Evolutionary conservation across 2,888 invertebrate species (phyloP), one percentile per base, ranked within the genome.

Genomic region (Apomyelois bistriatella): DNA sequence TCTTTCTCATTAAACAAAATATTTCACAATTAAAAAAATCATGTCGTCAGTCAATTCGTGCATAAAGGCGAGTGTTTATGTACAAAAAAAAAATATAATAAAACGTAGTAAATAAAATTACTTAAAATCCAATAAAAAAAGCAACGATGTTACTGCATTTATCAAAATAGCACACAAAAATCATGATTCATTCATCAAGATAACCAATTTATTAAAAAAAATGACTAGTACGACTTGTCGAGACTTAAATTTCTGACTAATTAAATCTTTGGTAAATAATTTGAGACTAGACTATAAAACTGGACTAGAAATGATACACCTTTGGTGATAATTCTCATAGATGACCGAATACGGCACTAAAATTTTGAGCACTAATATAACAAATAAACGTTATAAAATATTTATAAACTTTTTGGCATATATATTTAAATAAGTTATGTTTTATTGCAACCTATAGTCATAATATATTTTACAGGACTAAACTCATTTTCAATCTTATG

Each of bases 151-250:
- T 15, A 35, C 13, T 32, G 10, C 16, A 16, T 16, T 16, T 22
- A 36, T 36, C 5, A 28, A 32, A 50, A 53, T 22, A 35, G 22
- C 52, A 54, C 16, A 55, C 49, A 55, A 52, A 48, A 54, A 53
- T 53, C 49, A 53, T 48, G 22, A 43, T 43, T 40, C 30, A 51
- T 42, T 40, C 22, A 35, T 38, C 10, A 40, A 12, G n/a, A 9
- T 40, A 32, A 41, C 32, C 30, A 59, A 67, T 66, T 61, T 58
- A 57, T 60, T 53, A 46, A 35, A 74, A 46, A 46, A 35, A 74
- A 75, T 83, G 88, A 88, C 87, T 86, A 88, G 84, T 79, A 81
- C 84, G 79, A 72, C 70, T 64, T 77, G 72, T 72, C 57, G 72
- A 68, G 74, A 52, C 53, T 53, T 53, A 52, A 50, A 48, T 49